Conservation (phyloP, 2,888 invertebrate species). For the Hesperia comma region DNA sequence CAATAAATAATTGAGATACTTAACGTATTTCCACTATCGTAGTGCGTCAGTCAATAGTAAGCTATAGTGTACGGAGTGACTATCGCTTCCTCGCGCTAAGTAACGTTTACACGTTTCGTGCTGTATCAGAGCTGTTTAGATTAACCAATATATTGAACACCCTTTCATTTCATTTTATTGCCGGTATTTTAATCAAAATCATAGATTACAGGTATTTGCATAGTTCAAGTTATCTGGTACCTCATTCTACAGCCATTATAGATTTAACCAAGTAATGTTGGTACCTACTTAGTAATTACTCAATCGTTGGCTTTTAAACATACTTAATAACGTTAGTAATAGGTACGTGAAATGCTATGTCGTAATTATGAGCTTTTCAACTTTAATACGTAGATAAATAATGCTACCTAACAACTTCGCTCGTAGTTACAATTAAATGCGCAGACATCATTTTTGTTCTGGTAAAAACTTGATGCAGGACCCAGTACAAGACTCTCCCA, state of each 20-base stretch:
- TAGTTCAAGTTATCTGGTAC: slow-evolving; percentile 19
- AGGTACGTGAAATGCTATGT: too few species aligned
- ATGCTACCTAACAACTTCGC: too few species aligned
- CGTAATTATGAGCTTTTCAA: too few species aligned
- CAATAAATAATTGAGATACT: not conserved
- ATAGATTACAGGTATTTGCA: slow-evolving; percentile 22
- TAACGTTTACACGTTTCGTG: slow-evolving; percentile 16
- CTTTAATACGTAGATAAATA: too few species aligned
- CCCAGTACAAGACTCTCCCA: too few species aligned
- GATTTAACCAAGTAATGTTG: not conserved
- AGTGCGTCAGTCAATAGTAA: not conserved
- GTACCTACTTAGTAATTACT: too few species aligned
- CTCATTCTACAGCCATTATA: not conserved
- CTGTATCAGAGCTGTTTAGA: slow-evolving; percentile 30
- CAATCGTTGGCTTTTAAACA: too few species aligned
- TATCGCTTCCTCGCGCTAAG: slow-evolving; percentile 12
- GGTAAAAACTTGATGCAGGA: too few species aligned
- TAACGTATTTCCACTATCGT: slow-evolving; percentile 5
- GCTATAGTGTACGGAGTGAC: not conserved
- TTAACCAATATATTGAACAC: slow-evolving; percentile 28
- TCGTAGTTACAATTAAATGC: too few species aligned
- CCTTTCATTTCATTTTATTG: slow-evolving; percentile 35
- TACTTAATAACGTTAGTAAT: too few species aligned
- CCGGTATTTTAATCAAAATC: slow-evolving; percentile 35
- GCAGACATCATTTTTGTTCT: too few species aligned